Conservation (phyloP, 1,140 invertebrate genomes). For the Trichomalopsis sarcophagae region DNA sequence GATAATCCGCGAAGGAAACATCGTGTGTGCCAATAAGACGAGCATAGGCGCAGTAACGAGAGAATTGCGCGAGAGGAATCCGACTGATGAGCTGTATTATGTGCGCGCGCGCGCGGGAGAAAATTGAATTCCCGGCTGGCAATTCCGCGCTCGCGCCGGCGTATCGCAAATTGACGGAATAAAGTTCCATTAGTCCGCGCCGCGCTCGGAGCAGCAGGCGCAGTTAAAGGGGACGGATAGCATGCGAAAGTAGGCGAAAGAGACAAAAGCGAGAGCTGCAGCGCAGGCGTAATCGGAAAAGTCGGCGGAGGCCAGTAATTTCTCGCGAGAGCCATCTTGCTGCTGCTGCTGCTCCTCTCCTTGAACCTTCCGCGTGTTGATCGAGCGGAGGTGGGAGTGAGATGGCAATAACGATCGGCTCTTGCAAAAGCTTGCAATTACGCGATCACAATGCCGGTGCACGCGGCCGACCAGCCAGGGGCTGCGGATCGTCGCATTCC, state of each 20-base stretch:
- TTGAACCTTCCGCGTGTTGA: conserved; percentile 55
- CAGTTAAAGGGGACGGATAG: background rate
- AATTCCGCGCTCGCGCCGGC: background rate
- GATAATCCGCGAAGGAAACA: too few relatives aligned
- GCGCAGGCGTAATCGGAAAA: conserved; percentile 29
- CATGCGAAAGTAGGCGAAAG: background rate
- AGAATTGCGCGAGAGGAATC: background rate
- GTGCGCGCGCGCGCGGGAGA: background rate
- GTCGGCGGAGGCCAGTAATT: background rate
- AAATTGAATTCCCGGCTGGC: conserved; percentile 16
- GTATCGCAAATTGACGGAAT: conserved; percentile 18
- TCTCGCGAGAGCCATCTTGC: background rate
- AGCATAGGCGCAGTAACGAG: too few relatives aligned
- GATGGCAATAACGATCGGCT: conserved; percentile 22
- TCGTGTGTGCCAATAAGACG: too few relatives aligned
- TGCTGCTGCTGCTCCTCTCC: conserved; percentile 52
- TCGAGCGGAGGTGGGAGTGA: conserved; percentile 57
- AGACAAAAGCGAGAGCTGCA: conserved; percentile 1
- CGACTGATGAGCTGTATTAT: background rate
- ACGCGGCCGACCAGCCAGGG: conserved; percentile 56
- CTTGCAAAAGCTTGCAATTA: conserved; percentile 65
- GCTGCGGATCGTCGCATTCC: conserved; percentile 51
- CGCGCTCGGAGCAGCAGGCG: background rate
- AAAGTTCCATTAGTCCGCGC: conserved; percentile 25
- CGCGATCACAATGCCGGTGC: conserved; percentile 65